These are phyloP conservation scores for Glareola pratincola DNA, from an alignment of 2,113 vertebrate genomes.

Conservation along the genomic window DNA sequence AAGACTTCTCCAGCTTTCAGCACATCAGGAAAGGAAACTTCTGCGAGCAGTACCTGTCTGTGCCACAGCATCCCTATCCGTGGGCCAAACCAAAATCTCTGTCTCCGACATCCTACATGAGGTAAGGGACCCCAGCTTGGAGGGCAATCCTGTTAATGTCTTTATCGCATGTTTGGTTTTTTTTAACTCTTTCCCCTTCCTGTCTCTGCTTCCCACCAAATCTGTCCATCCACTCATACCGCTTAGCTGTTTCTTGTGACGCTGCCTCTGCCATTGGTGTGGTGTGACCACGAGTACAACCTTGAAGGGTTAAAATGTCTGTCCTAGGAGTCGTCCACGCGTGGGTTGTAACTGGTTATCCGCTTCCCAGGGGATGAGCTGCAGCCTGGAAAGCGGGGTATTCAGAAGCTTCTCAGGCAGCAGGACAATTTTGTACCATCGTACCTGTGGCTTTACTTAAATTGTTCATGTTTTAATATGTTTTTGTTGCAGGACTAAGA, in stretches of 20 bases:
- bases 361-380: neutral
- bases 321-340: neutral
- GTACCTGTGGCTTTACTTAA: neutral
- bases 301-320: neutral
- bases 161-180: neutral
- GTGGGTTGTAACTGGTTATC: neutral
- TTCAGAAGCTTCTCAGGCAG: neutral
- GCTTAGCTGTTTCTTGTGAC: neutral
- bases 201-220: neutral
- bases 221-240: neutral
- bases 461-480: neutral
- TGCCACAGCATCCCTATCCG: slow-evolving; percentile 88
- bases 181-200: neutral
- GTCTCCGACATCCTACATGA: slow-evolving; percentile 81
- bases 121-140: slow-evolving; percentile 67
- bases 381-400: neutral
- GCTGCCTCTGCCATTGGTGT: neutral
- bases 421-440: neutral
- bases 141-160: neutral
- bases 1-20: slow-evolving; percentile 86
- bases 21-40: slow-evolving; percentile 90
- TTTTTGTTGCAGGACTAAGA: neutral
- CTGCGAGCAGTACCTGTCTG: slow-evolving; percentile 90
- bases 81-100: slow-evolving; percentile 91
- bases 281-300: neutral